Evolutionary conservation across 2,888 invertebrate species (phyloP), one percentile per base, ranked within the genome.

Genomic region (Aphodius sticticus): DNA sequence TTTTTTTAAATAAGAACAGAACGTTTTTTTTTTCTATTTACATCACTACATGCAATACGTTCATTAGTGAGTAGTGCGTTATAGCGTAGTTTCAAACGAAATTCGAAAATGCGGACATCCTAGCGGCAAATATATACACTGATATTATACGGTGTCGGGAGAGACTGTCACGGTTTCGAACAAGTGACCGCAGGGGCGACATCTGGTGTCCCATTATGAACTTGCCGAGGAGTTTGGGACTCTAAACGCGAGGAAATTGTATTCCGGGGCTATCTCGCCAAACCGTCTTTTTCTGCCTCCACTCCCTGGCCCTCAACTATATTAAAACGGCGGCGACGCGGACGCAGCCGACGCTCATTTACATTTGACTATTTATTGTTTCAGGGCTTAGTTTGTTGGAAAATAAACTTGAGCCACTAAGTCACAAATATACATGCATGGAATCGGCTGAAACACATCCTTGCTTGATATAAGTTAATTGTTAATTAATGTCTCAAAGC

Each of bases 111-210:
- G 53, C 53, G 53, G 7, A 7, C 12, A 53, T 12, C 53, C 53
- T 53, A 53, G 53, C 53, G 53, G 53, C 53, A 53, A 53, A 53
- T 74, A 74, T 36, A 74, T 74, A 74, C 74, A 36, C 78, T 38
- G 70, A 74, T 74, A 79, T 79, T 79, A 77, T 79, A 79, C 72
- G 74, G 77, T 72, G 72, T 70, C 72, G 26, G 71, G 79, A 76
- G 71, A 80, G 75, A 78, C 76, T 78, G 78, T 76, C 80, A 76
- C 76, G 36, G 53, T 69, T 78, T 76, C 69, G 80, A 76, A 78
- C 80, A 72, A 80, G 76, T 80, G 80, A 80, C 80, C 80, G 78
- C 80, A 80, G 70, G 76, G 78, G 80, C 80, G 78, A 80, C 80
- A 80, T 80, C 80, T 80, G 80, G 78, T 72, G 80, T 76, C 37